Base-by-base conservation (phyloP, 2,113 vertebrate genomes). In the Bubo scandiacus region DNA sequence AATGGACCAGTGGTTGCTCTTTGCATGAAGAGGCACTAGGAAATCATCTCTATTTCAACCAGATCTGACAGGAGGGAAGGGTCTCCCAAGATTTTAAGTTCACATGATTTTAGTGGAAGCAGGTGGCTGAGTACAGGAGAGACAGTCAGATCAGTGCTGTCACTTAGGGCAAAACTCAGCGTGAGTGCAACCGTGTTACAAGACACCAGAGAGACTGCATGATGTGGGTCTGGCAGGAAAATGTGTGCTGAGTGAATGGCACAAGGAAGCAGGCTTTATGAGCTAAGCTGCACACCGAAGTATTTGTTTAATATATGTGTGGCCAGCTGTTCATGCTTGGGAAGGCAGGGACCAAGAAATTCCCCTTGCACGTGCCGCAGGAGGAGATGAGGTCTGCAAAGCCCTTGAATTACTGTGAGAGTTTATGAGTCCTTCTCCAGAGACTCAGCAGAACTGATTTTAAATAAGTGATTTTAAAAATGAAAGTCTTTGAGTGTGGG, bases 381-480 rank as follows among this genome's bases (percentile, higher is more conserved):
- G 79, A 85, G 86, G 58, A 89, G 87, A 71, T 42, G 78, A 81
- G 51, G 58, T 62, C 49, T 91, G 92, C 57, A 87, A 15, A 81
- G 81, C 15, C 52, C 42, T 62, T 21, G 52, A 81, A 54, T 84
- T 84, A 32, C 3, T 3, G 36, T 2, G 23, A 25, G 45, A 36
- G 38, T 93, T 89, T 81, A 80, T 17, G 34, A 89, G 43, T 43
- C 45, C 49, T 80, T 66, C 86, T 57, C 91, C 30, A 57, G 86
- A 77, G 43, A 32, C 49, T 57, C 16, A 4, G 29, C 15, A 92
- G 58, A 55, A 79, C 7, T 11, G 18, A 11, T 22, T 82, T 75
- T 34, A 58, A 89, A 42, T 29, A 11, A 8, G 10, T 15, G 19
- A 13, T 40, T 34, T 72, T 54, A 51, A 2, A 30, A 90, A 25